Conservation (phyloP, 1,140 invertebrate genomes). For the Adelges cooleyi region DNA sequence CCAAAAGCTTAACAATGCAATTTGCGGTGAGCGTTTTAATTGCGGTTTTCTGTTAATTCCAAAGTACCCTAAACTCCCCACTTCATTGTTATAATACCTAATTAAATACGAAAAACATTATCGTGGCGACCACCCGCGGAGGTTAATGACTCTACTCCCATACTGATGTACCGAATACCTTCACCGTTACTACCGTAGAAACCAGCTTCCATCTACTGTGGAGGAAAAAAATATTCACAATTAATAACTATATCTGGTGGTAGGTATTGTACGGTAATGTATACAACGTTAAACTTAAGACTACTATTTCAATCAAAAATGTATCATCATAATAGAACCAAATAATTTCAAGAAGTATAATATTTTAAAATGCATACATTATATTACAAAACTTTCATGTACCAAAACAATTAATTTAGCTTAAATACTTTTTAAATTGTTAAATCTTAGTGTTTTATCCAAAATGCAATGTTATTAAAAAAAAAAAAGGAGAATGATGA, state of each 20-base stretch:
- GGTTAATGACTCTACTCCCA: background rate
- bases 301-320: too few species aligned
- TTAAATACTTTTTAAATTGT: too few species aligned
- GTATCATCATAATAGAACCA: too few species aligned
- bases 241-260: background rate
- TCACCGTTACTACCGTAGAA: background rate
- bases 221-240: constrained; percentile 1
- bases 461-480: too few species aligned
- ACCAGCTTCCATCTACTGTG: background rate
- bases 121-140: background rate
- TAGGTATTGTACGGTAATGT: background rate
- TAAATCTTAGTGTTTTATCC: too few species aligned
- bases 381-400: too few species aligned
- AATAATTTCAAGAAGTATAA: too few species aligned
- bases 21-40: constrained; percentile 6
- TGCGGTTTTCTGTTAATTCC: background rate
- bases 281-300: too few species aligned
- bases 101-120: background rate
- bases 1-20: background rate
- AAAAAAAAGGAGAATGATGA: too few species aligned
- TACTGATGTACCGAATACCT: background rate
- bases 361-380: too few species aligned
- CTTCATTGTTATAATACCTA: constrained; percentile 12
- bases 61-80: background rate
- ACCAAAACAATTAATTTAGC: too few species aligned